Base-by-base conservation (phyloP, 2,888 invertebrate genomes). In the Drosophila paucipuncta region DNA sequence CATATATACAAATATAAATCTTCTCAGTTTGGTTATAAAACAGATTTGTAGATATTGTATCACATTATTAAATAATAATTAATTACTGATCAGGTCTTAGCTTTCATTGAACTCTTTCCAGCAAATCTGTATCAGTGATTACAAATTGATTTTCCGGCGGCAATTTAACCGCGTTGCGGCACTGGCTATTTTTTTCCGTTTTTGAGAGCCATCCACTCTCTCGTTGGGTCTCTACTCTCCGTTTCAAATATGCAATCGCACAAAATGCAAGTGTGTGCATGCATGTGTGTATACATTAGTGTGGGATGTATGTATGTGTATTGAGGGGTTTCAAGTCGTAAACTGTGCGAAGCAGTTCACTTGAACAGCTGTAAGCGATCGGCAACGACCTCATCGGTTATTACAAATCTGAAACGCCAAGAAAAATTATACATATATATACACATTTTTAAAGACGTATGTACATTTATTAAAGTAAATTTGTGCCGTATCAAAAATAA, bases 321-420 rank as follows among this genome's bases (percentile, higher is more conserved):
- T 75, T 67, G 75, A 47, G 67, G 47, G 80, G 73, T 77, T 69
- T 85, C 75, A 73, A 83, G 59, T 77, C 81, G 61, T 87, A 85
- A 87, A 85, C 80, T 83, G 83, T 72, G 71, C 77, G 59, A 80
- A 73, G 76, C 84, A 83, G 89, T 84, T 85, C 84, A 88, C 86
- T 84, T 85, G 83, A 84, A 84, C 84, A 84, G 84, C 84, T 84
- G 84, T 84, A 85, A 83, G 83, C 76, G 86, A 84, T 84, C 84
- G 83, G 80, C 80, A 76, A 85, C 83, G 81, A 85, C 81, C 74
- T 80, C 82, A 71, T 78, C 83, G 86, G 86, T 77, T 77, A 62
- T 76, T 66, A 78, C 65, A 79, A 67, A 74, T 63, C 69, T 62
- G 54, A 68, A 65, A 71, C 60, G 64, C 61, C 73, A 78, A 83